Conservation (phyloP, 2,888 invertebrate genomes). For the Scaptomyza polygonia region DNA sequence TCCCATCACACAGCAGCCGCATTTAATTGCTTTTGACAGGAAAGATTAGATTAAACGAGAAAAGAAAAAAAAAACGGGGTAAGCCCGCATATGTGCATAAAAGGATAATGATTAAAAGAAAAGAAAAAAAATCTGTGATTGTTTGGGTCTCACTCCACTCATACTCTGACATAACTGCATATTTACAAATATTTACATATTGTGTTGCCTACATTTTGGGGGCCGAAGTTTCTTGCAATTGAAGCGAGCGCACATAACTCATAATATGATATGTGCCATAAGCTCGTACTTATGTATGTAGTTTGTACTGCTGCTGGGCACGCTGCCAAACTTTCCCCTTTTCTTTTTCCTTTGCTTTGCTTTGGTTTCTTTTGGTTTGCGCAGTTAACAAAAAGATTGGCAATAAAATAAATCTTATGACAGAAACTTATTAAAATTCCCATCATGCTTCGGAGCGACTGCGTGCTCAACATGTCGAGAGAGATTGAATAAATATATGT, state of each 20-base stretch:
- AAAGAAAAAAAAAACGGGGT: neutral
- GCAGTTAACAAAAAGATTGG: slow-evolving; percentile 18
- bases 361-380: neutral
- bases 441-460: slow-evolving; percentile 49
- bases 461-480: slow-evolving; percentile 32
- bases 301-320: slow-evolving; percentile 31
- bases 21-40: neutral
- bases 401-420: slow-evolving; percentile 40
- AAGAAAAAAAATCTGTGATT: slow-evolving; percentile 7
- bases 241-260: slow-evolving; percentile 39
- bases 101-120: neutral
- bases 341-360: neutral
- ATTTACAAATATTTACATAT: slow-evolving; percentile 43
- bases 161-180: neutral
- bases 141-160: neutral
- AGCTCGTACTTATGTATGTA: slow-evolving; percentile 33
- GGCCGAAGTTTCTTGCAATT: slow-evolving; percentile 14
- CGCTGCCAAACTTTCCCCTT: slow-evolving; percentile 16
- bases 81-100: neutral
- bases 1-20: slow-evolving; percentile 1
- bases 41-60: neutral
- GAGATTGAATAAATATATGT: slow-evolving; percentile 4
- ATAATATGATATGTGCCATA: slow-evolving; percentile 45
- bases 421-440: slow-evolving; percentile 73
- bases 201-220: slow-evolving; percentile 13